These are phyloP conservation scores for Stichodactyla mertensii DNA, from an alignment of 64 coral and sea anemone genomes.

Conservation along the genomic window DNA sequence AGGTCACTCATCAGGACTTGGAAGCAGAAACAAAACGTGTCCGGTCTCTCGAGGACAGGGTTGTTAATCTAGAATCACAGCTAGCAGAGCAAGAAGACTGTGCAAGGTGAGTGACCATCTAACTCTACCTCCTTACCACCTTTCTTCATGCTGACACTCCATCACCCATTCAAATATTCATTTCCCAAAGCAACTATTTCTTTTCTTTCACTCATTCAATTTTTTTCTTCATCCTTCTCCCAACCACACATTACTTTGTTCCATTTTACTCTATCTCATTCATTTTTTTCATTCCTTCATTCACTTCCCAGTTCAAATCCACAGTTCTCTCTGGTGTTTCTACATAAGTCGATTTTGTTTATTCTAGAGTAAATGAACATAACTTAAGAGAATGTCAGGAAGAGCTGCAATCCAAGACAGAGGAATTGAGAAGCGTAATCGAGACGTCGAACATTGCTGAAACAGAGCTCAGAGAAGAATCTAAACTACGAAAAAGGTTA, in stretches of 20 bases:
- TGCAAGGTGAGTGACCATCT: conserved; percentile 38
- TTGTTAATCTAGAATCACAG: conserved; percentile 81
- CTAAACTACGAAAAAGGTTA: conserved; percentile 69
- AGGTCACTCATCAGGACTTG: conserved; percentile 67
- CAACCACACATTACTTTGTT: background rate
- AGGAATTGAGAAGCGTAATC: conserved; percentile 64
- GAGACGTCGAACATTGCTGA: conserved; percentile 68
- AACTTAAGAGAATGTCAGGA: conserved; percentile 60
- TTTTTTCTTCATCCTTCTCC: background rate
- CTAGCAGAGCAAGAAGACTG: conserved; percentile 73
- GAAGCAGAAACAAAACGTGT: conserved; percentile 71
- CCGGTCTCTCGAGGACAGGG: conserved; percentile 79
- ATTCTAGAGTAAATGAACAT: conserved; percentile 64
- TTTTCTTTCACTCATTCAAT: background rate
- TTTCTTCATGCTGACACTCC: background rate
- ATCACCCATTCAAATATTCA: background rate
- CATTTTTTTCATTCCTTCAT: background rate
- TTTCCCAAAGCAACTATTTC: too few relatives aligned
- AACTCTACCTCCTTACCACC: background rate
- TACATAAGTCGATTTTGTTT: background rate
- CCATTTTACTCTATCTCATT: background rate
- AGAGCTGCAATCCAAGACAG: conserved; percentile 65
- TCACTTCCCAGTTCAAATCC: background rate
- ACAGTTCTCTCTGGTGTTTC: background rate
- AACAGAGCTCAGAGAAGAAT: conserved; percentile 81